Conservation (phyloP, 2,888 invertebrate species). For the Watsonalla cultraria region DNA sequence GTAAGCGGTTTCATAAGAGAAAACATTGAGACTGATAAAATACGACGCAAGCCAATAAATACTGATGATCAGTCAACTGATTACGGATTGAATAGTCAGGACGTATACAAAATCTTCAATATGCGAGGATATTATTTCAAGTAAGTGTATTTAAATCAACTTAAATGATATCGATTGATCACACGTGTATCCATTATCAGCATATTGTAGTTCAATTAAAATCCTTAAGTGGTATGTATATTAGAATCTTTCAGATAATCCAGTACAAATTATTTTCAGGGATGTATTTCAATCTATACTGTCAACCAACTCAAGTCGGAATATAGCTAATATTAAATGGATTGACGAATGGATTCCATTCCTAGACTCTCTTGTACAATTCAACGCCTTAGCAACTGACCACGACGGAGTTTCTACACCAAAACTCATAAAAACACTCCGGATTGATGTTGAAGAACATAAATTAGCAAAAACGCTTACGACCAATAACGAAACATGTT, state of each 20-base stretch:
- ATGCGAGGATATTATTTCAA: slow-evolving; percentile 27
- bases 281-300: slow-evolving; percentile 29
- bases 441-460: slow-evolving; percentile 24
- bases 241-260: not conserved
- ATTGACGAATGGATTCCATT: slow-evolving; percentile 30
- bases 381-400: slow-evolving; percentile 23
- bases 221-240: not conserved
- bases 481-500: slow-evolving; percentile 8
- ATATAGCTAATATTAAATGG: slow-evolving; percentile 27
- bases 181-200: too few relatives aligned
- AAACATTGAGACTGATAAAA: slow-evolving; percentile 1
- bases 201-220: too few relatives aligned
- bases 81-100: slow-evolving; percentile 18
- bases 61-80: slow-evolving; percentile 10
- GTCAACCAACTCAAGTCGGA: slow-evolving; percentile 17
- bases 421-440: slow-evolving; percentile 21
- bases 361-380: slow-evolving; percentile 33
- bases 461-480: slow-evolving; percentile 1
- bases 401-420: slow-evolving; percentile 26
- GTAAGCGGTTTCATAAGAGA: slow-evolving; percentile 22
- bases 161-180: too few relatives aligned
- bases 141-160: slow-evolving; percentile 16
- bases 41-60: slow-evolving; percentile 6
- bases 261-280: slow-evolving; percentile 18
- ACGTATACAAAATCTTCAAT: slow-evolving; percentile 31